A percentile compares a stretch with the other conserved stretches of the same genome.
These are phyloP conservation scores for Drosophila leonis DNA, from an alignment of 2,888 invertebrate species.

Conservation along the genomic window DNA sequence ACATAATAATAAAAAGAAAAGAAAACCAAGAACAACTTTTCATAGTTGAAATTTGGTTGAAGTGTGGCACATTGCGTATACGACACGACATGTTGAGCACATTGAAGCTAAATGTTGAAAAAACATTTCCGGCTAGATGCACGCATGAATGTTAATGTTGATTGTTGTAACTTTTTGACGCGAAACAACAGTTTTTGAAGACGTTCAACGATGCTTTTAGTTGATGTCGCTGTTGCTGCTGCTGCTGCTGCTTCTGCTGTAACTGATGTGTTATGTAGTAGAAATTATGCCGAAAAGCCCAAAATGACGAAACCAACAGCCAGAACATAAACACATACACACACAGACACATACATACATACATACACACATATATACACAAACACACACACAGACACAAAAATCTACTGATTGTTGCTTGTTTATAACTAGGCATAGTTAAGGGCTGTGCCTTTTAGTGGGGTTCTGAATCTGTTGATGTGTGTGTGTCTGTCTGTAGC, in stretches of 20 bases:
- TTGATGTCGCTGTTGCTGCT: constrained; percentile 1
- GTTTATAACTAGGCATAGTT: constrained; percentile 59
- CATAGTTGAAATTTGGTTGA: constrained; percentile 12
- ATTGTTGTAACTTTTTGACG: constrained; percentile 71
- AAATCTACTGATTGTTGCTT: constrained; percentile 54
- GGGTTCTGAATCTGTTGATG: background rate
- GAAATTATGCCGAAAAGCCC: constrained; percentile 67
- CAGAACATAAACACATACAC: constrained; percentile 44
- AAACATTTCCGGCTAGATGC: constrained; percentile 69
- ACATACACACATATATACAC: constrained; percentile 38
- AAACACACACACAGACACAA: constrained; percentile 36
- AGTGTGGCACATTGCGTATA: constrained; percentile 59
- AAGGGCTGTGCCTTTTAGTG: constrained; percentile 15
- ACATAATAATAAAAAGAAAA: constrained; percentile 7
- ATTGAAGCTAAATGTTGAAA: constrained; percentile 66
- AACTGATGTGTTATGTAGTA: constrained; percentile 59
- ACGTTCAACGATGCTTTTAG: constrained; percentile 24
- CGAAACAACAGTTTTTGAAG: constrained; percentile 53
- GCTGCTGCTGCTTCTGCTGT: constrained; percentile 10
- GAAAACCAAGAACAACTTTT: background rate
- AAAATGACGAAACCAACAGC: constrained; percentile 44
- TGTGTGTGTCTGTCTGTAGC: constrained; percentile 1
- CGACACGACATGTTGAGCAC: constrained; percentile 60
- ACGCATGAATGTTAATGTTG: constrained; percentile 74
- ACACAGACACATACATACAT: constrained; percentile 29